phyloP scores from a whole-genome alignment of 2,888 invertebrate species.

The Caenorhabditis auriculariae region DNA sequence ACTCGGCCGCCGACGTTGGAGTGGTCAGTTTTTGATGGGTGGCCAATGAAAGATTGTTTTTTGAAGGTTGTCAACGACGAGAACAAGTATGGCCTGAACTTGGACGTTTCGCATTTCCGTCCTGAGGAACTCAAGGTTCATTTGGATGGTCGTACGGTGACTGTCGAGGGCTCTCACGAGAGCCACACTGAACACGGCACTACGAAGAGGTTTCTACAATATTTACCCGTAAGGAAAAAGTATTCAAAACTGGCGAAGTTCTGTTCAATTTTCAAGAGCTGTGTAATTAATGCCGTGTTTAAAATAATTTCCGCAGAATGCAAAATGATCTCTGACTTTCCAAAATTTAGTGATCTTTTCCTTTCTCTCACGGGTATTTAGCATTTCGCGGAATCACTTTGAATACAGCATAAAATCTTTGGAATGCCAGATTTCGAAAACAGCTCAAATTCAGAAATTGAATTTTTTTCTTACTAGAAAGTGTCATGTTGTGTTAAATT shows the following conservation, averaged over 20 bases:
- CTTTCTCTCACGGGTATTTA: too few relatives aligned
- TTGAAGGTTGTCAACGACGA: conserved; percentile 22
- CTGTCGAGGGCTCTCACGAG: conserved; percentile 33
- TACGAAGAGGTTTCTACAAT: conserved; percentile 22
- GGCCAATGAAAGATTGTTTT: too few relatives aligned
- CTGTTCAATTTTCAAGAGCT: too few relatives aligned
- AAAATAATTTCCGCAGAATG: too few relatives aligned
- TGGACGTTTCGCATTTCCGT: conserved; percentile 32
- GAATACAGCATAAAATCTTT: neutral
- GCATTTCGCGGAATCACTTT: too few relatives aligned
- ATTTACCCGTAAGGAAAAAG: too few relatives aligned
- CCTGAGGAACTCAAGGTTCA: conserved; percentile 41
- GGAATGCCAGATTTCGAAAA: neutral
- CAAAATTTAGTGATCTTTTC: too few relatives aligned
- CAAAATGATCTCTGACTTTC: too few relatives aligned
- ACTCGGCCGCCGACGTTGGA: conserved; percentile 3
- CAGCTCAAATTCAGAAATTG: neutral
- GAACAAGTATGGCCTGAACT: conserved; percentile 25
- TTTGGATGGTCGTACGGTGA: conserved; percentile 29
- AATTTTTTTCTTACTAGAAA: too few relatives aligned
- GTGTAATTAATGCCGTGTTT: too few relatives aligned
- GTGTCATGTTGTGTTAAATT: too few relatives aligned
- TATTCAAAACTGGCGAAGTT: too few relatives aligned
- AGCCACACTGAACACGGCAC: conserved; percentile 24
- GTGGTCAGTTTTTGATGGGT: neutral